These are phyloP conservation scores for Sphaeramia orbicularis DNA, from an alignment of 2,797 vertebrate species.

Conservation along the genomic window DNA sequence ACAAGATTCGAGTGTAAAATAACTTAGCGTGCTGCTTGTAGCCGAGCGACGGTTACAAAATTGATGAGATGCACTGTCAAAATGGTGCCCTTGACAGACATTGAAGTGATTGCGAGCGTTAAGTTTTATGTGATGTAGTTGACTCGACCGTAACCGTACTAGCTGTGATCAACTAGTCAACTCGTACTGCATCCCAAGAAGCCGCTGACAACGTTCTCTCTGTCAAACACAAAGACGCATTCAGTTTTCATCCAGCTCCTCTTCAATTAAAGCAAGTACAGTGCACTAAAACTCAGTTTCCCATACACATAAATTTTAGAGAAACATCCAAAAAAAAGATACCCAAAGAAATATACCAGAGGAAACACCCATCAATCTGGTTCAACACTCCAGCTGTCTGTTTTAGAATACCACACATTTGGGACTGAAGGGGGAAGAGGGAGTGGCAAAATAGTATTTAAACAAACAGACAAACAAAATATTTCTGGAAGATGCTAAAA, in stretches of 20 bases:
- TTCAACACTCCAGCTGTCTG: conserved; percentile 59
- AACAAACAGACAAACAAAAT: conserved; percentile 78
- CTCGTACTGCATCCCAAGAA: conserved; percentile 43
- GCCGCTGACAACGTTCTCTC: conserved; percentile 19
- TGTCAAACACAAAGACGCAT: conserved; percentile 13
- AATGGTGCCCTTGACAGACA: conserved; percentile 82
- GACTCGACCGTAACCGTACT: conserved; percentile 72
- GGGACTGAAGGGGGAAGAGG: conserved; percentile 53
- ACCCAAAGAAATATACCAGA: conserved; percentile 33
- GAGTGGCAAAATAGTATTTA: conserved; percentile 58
- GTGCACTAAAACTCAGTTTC: conserved; percentile 47
- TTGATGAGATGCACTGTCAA: conserved; percentile 73
- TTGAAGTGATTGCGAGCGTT: conserved; percentile 77
- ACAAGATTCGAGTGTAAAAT: too few species aligned
- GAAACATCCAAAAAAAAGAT: conserved; percentile 48
- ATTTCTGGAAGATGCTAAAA: conserved; percentile 82
- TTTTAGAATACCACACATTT: conserved; percentile 59
- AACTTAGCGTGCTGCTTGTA: conserved; percentile 26
- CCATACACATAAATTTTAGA: conserved; percentile 32
- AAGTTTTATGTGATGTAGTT: conserved; percentile 82
- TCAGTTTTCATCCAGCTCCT: conserved; percentile 24
- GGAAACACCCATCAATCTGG: conserved; percentile 54
- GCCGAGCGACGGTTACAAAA: conserved; percentile 75
- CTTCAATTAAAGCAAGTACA: conserved; percentile 25
- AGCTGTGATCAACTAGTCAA: conserved; percentile 72